Conservation (phyloP, 2,888 invertebrate species). For the Campoletis raptor region DNA sequence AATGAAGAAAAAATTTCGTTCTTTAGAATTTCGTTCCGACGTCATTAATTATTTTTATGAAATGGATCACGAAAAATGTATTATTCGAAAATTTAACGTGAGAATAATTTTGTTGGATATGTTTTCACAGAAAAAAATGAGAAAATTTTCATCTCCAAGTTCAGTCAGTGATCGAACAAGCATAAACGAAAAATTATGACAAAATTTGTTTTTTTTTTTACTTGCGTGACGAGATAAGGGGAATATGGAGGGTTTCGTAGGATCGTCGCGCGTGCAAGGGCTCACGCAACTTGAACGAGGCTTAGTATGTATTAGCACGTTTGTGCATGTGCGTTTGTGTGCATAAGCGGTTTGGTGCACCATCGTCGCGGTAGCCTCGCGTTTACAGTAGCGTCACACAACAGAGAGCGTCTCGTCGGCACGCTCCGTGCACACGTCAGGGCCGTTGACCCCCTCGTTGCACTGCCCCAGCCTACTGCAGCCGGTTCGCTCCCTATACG, state of each 20-base stretch:
- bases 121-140: not conserved
- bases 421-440: constrained; percentile 81
- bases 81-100: not conserved
- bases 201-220: not conserved
- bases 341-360: constrained; percentile 51
- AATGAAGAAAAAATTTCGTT: not conserved
- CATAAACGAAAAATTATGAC: not conserved
- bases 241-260: not conserved
- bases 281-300: constrained; percentile 22
- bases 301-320: not conserved
- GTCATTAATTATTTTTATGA: not conserved
- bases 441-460: constrained; percentile 80
- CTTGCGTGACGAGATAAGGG: not conserved
- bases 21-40: not conserved
- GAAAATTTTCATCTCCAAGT: not conserved
- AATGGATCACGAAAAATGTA: not conserved
- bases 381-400: constrained; percentile 54
- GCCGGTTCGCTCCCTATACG: constrained; percentile 37
- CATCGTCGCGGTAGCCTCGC: constrained; percentile 45
- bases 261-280: constrained; percentile 28
- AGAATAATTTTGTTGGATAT: not conserved
- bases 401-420: constrained; percentile 77
- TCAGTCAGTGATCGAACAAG: not conserved
- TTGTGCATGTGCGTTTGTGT: constrained; percentile 29
- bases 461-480: constrained; percentile 41